phyloP scores from a whole-genome alignment of 2,888 invertebrate genomes.

The Fragum whitleyi region DNA sequence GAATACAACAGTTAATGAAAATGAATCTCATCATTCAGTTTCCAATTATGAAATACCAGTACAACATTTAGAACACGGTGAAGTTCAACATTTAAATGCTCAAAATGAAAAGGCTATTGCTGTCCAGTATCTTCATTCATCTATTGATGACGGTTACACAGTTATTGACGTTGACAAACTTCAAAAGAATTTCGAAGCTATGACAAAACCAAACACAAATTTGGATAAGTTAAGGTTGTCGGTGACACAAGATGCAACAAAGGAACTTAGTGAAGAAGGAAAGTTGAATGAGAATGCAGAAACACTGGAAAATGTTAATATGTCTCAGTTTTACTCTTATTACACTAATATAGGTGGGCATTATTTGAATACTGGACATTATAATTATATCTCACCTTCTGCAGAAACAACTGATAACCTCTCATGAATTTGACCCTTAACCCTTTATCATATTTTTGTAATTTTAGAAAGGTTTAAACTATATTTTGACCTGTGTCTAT shows the following conservation, averaged over 20 bases:
- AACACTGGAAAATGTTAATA: constrained; percentile 17
- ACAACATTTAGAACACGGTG: not conserved
- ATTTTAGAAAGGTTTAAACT: too few relatives aligned
- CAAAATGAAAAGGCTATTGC: constrained; percentile 6
- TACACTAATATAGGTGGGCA: constrained; percentile 71
- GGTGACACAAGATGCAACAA: not conserved
- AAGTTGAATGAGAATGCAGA: constrained; percentile 7
- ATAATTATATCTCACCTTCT: not conserved
- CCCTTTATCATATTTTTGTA: too few relatives aligned
- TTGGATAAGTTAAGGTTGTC: constrained; percentile 1
- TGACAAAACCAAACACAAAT: constrained; percentile 25
- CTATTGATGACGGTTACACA: constrained; percentile 16
- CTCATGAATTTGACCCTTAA: not conserved
- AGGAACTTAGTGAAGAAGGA: constrained; percentile 24
- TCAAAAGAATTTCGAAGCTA: constrained; percentile 29
- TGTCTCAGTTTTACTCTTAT: constrained; percentile 70
- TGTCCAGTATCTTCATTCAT: constrained; percentile 6
- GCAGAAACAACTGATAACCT: constrained; percentile 7
- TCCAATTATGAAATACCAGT: not conserved
- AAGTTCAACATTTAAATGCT: not conserved
- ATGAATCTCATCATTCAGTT: not conserved
- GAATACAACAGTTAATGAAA: not conserved
- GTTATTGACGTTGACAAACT: constrained; percentile 39
- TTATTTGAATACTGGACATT: constrained; percentile 68
- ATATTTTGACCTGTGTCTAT: too few relatives aligned